Conservation (phyloP, 2,888 invertebrate species). For the Arenicola marina region DNA sequence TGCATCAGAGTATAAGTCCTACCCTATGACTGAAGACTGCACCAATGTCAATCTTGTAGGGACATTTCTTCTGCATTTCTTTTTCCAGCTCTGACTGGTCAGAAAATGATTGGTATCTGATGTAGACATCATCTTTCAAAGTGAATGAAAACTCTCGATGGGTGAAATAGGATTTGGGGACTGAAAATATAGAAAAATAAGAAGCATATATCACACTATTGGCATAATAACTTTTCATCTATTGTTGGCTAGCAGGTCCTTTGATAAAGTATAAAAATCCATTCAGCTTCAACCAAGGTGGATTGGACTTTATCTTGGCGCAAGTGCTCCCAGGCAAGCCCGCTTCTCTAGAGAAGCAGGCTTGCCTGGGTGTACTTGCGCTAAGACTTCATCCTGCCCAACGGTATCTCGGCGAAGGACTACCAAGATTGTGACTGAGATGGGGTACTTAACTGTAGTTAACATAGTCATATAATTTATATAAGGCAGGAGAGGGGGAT, state of each 20-base stretch:
- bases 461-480: too few species aligned
- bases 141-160: slow-evolving; percentile 93
- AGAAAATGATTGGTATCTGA: slow-evolving; percentile 85
- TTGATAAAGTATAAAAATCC: neutral
- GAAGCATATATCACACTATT: neutral
- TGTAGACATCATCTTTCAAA: slow-evolving; percentile 87
- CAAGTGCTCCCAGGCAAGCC: too few species aligned
- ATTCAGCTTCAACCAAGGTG: too few species aligned
- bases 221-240: neutral
- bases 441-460: too few species aligned
- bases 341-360: too few species aligned
- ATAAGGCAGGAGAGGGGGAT: too few species aligned
- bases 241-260: neutral
- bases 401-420: too few species aligned
- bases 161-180: slow-evolving; percentile 61
- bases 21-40: slow-evolving; percentile 73
- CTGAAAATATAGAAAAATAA: slow-evolving; percentile 40
- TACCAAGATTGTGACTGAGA: too few species aligned
- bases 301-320: too few species aligned
- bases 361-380: too few species aligned
- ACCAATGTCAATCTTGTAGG: slow-evolving; percentile 96
- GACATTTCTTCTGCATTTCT: slow-evolving; percentile 78
- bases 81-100: slow-evolving; percentile 79
- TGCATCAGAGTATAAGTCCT: too few species aligned
- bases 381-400: too few species aligned